Conservation (phyloP, 2,888 invertebrate species). For the Tetragonisca angustula region DNA sequence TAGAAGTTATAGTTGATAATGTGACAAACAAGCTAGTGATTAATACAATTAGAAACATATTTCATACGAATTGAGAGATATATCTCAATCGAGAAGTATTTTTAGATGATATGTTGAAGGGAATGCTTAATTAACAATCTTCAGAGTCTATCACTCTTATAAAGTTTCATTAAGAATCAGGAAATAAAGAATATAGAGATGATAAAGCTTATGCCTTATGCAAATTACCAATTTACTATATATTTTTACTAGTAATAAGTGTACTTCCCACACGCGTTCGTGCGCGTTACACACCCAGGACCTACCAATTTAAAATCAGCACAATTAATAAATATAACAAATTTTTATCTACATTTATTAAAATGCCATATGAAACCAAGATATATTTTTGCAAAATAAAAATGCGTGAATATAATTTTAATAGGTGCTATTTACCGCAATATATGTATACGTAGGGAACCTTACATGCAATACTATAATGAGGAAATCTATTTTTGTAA, state of each 20-base stretch:
- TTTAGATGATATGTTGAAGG: slow-evolving; percentile 42
- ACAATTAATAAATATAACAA: slow-evolving; percentile 42
- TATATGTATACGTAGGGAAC: slow-evolving; percentile 28
- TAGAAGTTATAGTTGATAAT: slow-evolving; percentile 26
- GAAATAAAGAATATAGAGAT: slow-evolving; percentile 31
- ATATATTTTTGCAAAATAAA: slow-evolving; percentile 56
- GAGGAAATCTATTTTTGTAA: slow-evolving; percentile 66
- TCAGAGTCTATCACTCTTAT: slow-evolving; percentile 32
- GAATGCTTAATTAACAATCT: slow-evolving; percentile 9
- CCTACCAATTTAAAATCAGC: slow-evolving; percentile 33
- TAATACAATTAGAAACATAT: slow-evolving; percentile 28
- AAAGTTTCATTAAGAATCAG: slow-evolving; percentile 8
- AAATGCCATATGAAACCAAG: slow-evolving; percentile 27
- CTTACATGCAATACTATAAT: slow-evolving; percentile 48
- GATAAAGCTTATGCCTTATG: slow-evolving; percentile 54
- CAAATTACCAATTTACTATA: slow-evolving; percentile 55
- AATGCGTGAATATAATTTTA: slow-evolving; percentile 40
- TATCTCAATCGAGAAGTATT: slow-evolving; percentile 47
- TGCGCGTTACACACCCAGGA: neutral
- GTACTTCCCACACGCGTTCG: neutral
- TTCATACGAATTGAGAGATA: slow-evolving; percentile 16
- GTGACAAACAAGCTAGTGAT: slow-evolving; percentile 47
- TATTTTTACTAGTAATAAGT: slow-evolving; percentile 46
- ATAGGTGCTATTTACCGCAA: slow-evolving; percentile 48
- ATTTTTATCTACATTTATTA: slow-evolving; percentile 45